Evolutionary conservation across 2,888 invertebrate species (phyloP).

Genomic region (Mylabris sibirica): DNA sequence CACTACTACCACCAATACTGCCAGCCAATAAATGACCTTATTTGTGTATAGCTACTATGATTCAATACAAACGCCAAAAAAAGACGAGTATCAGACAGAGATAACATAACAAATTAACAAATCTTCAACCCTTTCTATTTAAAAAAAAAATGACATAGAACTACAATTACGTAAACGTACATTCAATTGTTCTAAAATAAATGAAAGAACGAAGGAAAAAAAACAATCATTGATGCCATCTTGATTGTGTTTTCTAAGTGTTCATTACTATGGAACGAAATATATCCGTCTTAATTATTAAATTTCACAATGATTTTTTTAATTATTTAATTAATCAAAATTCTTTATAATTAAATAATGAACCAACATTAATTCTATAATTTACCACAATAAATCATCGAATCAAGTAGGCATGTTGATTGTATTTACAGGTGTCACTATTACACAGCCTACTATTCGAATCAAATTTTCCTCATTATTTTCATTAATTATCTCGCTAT

Average conservation of each 20-base stretch:
- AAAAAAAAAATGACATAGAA: no score
- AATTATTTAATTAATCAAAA: not conserved
- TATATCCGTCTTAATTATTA: not conserved
- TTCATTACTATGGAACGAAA: not conserved
- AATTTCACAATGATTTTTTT: not conserved
- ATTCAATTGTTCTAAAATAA: not conserved
- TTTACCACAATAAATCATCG: not conserved
- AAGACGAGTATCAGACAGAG: not conserved
- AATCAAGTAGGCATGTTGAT: not conserved
- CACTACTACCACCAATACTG: not conserved
- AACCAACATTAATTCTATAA: not conserved
- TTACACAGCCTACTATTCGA: not conserved
- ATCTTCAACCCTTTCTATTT: not conserved
- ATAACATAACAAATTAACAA: not conserved
- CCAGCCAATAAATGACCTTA: constrained; percentile 2
- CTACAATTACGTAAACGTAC: not conserved
- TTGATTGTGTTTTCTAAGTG: not conserved
- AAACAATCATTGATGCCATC: not conserved
- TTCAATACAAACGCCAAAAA: not conserved
- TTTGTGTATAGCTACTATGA: not conserved
- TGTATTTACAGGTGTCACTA: not conserved
- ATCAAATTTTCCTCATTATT: not conserved
- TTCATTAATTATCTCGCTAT: not conserved
- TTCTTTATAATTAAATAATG: not conserved
- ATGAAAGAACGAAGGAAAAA: not conserved